phyloP scores from a whole-genome alignment of 2,888 invertebrate genomes.

The Pristionchus mayeri region DNA sequence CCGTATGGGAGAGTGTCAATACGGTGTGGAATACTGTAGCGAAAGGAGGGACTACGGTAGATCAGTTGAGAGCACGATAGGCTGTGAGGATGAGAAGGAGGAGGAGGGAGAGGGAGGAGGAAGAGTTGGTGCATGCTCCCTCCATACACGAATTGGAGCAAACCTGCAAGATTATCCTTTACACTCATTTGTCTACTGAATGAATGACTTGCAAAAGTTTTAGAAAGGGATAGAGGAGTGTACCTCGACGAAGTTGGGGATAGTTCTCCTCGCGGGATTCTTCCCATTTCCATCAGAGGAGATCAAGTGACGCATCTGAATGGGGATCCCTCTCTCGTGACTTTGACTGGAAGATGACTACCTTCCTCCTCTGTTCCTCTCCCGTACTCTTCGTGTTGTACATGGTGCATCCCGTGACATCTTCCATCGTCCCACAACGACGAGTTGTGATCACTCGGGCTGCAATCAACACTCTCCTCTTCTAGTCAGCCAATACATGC shows the following conservation, averaged over 20 bases:
- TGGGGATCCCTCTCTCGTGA: too few species aligned
- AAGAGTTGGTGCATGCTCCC: conserved; percentile 2
- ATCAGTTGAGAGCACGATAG: conserved; percentile 2
- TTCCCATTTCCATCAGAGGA: conserved; percentile 8
- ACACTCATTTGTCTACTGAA: too few species aligned
- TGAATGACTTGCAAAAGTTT: too few species aligned
- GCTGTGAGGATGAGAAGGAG: conserved; percentile 28
- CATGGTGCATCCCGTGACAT: conserved; percentile 25
- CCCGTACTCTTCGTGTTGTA: conserved; percentile 33
- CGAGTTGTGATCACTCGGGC: conserved; percentile 40
- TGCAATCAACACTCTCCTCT: neutral
- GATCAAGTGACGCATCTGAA: conserved; percentile 32
- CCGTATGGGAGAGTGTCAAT: conserved; percentile 26
- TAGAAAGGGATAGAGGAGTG: too few species aligned
- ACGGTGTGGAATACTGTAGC: conserved; percentile 10
- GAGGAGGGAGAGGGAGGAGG: conserved; percentile 7
- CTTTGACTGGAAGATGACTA: too few species aligned
- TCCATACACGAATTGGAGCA: conserved; percentile 4
- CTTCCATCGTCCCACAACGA: conserved; percentile 14
- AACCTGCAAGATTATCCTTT: conserved; percentile 42
- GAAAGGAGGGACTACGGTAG: neutral
- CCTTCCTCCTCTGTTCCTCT: conserved; percentile 44
- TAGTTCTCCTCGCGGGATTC: neutral
- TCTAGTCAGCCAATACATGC: neutral
- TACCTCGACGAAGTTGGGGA: conserved; percentile 7